phyloP scores from a whole-genome alignment of 1,140 invertebrate species.

The Ceratoteleas bidentatus region DNA sequence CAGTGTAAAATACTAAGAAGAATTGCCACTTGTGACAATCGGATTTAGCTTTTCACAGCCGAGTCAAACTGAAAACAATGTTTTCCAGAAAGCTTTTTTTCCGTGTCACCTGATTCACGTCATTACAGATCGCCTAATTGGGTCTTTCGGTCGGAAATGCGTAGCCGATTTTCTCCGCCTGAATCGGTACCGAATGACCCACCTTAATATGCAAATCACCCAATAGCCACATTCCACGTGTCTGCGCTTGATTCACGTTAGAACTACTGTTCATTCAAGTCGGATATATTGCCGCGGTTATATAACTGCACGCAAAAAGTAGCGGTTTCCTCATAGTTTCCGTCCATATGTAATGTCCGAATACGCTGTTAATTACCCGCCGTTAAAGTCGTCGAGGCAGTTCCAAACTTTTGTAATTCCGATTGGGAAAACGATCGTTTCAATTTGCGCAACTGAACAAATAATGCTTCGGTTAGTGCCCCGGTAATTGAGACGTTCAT shows the following conservation, averaged over 20 bases:
- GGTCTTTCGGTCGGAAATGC: conserved; percentile 10
- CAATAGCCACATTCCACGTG: conserved; percentile 19
- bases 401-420: conserved; percentile 7
- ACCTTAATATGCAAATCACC: conserved; percentile 38
- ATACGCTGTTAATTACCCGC: conserved; percentile 9
- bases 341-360: neutral
- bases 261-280: conserved; percentile 18
- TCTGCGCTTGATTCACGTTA: conserved; percentile 27
- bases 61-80: neutral
- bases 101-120: neutral
- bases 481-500: neutral
- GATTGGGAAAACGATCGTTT: neutral
- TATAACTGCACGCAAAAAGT: neutral
- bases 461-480: neutral
- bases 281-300: conserved; percentile 8
- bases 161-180: conserved; percentile 19
- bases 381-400: neutral
- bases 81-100: neutral
- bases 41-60: no score
- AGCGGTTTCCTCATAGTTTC: neutral
- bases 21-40: no score
- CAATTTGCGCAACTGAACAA: neutral
- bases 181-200: conserved; percentile 24
- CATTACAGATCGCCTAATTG: neutral
- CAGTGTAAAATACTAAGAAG: no score